Percentiles rank a stretch among this genome's conserved stretches.
Conservation (phyloP, 2,113 vertebrate genomes). For the Saguinus imperator region DNA sequence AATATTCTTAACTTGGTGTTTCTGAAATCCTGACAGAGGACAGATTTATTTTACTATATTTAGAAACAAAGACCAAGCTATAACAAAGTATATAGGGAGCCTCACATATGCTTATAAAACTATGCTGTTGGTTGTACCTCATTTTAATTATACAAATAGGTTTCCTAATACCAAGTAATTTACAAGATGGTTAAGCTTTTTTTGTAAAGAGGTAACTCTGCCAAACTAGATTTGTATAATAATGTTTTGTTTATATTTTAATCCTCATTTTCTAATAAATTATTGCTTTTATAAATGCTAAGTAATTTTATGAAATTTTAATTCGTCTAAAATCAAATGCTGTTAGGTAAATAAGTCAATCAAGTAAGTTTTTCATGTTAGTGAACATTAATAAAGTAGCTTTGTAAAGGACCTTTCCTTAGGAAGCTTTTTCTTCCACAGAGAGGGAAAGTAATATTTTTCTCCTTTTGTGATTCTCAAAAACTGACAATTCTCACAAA, state of each 20-base stretch:
- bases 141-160: conserved; percentile 35
- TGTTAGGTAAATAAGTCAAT: not conserved
- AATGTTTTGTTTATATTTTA: conserved; percentile 66
- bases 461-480: not conserved
- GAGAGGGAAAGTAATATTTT: not conserved
- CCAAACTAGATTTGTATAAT: conserved; percentile 56
- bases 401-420: not conserved
- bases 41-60: not conserved
- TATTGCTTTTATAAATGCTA: conserved; percentile 51
- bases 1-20: not conserved
- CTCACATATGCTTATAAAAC: conserved; percentile 22
- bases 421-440: not conserved
- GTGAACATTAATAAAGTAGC: rapidly evolving
- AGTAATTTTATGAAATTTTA: conserved; percentile 51
- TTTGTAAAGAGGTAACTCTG: not conserved
- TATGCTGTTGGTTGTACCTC: conserved; percentile 34
- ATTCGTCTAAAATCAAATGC: not conserved
- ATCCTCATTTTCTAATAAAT: conserved; percentile 54
- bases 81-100: not conserved
- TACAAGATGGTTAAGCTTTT: not conserved
- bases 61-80: not conserved
- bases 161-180: not conserved
- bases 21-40: not conserved
- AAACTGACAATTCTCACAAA: not conserved
- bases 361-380: conserved; percentile 8